phyloP scores from a whole-genome alignment of 1,140 invertebrate species.

The Manduca sexta region DNA sequence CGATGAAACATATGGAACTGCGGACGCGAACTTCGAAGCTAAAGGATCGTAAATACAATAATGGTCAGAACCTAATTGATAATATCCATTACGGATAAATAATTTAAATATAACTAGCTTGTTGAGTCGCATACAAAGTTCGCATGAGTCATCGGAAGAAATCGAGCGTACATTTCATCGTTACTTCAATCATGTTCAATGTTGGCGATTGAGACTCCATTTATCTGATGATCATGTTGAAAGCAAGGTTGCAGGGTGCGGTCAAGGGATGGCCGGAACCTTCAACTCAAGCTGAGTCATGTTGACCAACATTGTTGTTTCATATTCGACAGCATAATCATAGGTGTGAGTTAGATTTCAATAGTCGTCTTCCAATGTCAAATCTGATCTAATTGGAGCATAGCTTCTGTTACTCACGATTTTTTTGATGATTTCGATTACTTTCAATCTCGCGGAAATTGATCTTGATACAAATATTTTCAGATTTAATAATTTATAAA shows the following conservation, averaged over 20 bases:
- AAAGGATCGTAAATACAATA: too few species aligned
- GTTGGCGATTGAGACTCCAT: constrained; percentile 34
- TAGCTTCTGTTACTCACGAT: too few species aligned
- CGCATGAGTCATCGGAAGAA: constrained; percentile 18
- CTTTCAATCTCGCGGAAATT: too few species aligned
- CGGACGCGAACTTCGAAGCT: too few species aligned
- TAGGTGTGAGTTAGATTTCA: not conserved
- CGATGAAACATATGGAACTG: too few species aligned
- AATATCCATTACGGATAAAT: not conserved
- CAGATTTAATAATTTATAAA: too few species aligned
- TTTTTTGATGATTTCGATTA: too few species aligned
- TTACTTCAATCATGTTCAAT: constrained; percentile 49
- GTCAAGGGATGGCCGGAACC: constrained; percentile 59
- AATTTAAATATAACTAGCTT: too few species aligned
- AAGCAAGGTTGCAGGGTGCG: constrained; percentile 64
- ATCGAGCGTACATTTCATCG: constrained; percentile 22
- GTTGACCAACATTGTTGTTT: not conserved
- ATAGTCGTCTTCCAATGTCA: not conserved
- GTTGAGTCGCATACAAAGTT: not conserved
- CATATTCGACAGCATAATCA: not conserved
- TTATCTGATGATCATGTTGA: constrained; percentile 59
- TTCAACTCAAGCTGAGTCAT: constrained; percentile 33
- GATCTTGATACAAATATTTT: too few species aligned
- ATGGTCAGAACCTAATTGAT: too few species aligned
- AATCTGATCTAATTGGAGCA: too few species aligned